Evolutionary conservation across 2,797 vertebrate genomes (phyloP), one percentile per base, ranked within the genome.

Genomic region (Erethizon dorsatum): DNA sequence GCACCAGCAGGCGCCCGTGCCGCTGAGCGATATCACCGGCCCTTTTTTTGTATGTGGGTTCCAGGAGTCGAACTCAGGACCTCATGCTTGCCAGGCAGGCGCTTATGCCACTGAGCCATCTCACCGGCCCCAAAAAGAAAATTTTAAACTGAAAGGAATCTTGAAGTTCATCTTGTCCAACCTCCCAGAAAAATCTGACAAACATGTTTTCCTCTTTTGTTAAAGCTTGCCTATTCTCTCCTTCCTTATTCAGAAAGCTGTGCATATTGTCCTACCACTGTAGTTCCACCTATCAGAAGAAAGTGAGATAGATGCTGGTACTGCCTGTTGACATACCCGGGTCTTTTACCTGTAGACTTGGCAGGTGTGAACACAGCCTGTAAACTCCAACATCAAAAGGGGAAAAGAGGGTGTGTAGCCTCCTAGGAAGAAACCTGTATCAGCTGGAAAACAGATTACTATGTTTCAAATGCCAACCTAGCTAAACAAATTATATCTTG

Each of bases 401-500:
- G 22, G 10, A 0, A 6, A 41, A 2, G 56, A 71, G 45, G 61
- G 54, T 37, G 6, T 26, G 57, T 6, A 11, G 50, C 61, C 50
- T 82, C 37, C 61, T n/a, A 78, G n/a, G 12, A 20, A 52, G 20
- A 69, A 4, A 54, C 78, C 71, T 59, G 14, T 47, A 37, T 80
- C 31, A 89, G 75, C 20, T 41, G 17, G 93, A 84, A 97, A 94
- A 94, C 50, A 20, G 63, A 85, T 41, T 77, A 94, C 90, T 33
- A 85, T 57, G 78, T 88, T 87, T 67, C 67, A 94, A 57, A 56
- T 89, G 54, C 71, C 67, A 92, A 45, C 6, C 54, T 20, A 28
- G 59, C 37, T 47, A 95, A 88, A 97, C 26, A 93, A 85, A 93
- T 79, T 85, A 56, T 90, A 97, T 96, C 97, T 96, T 85, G 96